Evolutionary conservation across 92 coral and sea anemone genomes (phyloP).

Genomic region (Zoanthus sociatus): DNA sequence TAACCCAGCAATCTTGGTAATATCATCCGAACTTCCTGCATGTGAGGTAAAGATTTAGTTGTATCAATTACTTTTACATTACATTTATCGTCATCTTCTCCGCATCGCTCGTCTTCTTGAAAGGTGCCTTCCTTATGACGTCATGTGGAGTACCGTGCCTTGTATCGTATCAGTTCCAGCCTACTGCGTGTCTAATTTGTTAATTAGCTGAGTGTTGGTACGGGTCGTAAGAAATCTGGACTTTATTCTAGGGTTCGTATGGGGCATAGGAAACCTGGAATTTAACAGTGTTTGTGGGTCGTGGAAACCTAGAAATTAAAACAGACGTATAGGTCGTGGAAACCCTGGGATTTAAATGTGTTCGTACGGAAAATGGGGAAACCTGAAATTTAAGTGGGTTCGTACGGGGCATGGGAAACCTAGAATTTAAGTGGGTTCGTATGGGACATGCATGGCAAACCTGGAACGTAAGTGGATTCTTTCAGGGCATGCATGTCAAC

Average conservation of each 20-base stretch:
- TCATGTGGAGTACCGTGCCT: not conserved
- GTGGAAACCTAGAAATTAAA: not conserved
- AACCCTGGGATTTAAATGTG: not conserved
- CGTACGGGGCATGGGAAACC: not conserved
- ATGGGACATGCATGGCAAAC: not conserved
- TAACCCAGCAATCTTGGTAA: slow-evolving; percentile 78
- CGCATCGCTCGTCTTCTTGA: not conserved
- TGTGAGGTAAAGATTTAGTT: slow-evolving; percentile 73
- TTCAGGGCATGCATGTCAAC: no score
- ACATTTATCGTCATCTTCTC: no score
- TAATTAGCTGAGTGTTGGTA: not conserved
- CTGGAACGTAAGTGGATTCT: not conserved
- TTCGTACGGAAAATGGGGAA: not conserved
- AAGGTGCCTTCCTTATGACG: not conserved
- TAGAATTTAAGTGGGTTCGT: not conserved
- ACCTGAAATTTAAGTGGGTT: not conserved
- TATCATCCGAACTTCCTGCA: slow-evolving; percentile 93
- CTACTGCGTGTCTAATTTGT: not conserved
- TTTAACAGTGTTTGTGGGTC: not conserved
- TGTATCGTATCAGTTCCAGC: not conserved
- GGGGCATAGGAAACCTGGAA: not conserved
- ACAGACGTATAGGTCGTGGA: not conserved
- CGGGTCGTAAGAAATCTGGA: not conserved
- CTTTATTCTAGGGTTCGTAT: not conserved
- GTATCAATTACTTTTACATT: no score